A percentile compares a stretch with the other conserved stretches of the same genome.
Conservation (phyloP, 2,113 vertebrate genomes). For the Gnathonemus echidnorhynchus region DNA sequence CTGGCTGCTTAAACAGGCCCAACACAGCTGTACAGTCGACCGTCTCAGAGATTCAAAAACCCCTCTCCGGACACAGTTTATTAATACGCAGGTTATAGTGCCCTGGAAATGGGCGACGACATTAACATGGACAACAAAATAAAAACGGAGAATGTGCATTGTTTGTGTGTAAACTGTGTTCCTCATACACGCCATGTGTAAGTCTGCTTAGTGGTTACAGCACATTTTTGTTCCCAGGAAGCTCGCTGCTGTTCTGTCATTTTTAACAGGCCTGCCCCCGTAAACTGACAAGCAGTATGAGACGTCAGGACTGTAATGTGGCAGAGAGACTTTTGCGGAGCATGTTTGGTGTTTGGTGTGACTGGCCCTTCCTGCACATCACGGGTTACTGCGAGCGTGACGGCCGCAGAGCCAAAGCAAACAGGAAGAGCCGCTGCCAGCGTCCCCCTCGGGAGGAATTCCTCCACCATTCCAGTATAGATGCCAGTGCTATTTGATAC, state of each 20-base stretch:
- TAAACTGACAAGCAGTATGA: neutral
- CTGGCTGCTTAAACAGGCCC: neutral
- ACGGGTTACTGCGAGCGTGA: neutral
- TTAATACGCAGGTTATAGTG: neutral
- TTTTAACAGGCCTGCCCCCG: neutral
- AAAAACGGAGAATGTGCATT: neutral
- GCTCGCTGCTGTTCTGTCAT: neutral
- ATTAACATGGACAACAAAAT: neutral
- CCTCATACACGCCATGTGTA: neutral
- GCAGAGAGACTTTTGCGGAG: neutral
- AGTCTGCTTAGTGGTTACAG: neutral
- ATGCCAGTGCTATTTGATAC: neutral
- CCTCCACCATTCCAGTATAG: neutral
- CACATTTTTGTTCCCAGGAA: neutral
- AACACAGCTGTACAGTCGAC: neutral
- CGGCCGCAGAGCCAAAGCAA: neutral
- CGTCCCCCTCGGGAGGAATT: neutral
- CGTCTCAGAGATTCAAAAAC: neutral
- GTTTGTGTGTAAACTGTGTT: neutral
- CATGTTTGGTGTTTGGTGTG: neutral
- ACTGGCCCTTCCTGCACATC: neutral
- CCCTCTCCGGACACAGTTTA: neutral
- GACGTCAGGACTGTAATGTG: neutral
- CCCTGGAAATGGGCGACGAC: neutral
- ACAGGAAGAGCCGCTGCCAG: neutral